Evolutionary conservation across 2,888 invertebrate genomes (phyloP).

Genomic region (Eupithecia exiguata): DNA sequence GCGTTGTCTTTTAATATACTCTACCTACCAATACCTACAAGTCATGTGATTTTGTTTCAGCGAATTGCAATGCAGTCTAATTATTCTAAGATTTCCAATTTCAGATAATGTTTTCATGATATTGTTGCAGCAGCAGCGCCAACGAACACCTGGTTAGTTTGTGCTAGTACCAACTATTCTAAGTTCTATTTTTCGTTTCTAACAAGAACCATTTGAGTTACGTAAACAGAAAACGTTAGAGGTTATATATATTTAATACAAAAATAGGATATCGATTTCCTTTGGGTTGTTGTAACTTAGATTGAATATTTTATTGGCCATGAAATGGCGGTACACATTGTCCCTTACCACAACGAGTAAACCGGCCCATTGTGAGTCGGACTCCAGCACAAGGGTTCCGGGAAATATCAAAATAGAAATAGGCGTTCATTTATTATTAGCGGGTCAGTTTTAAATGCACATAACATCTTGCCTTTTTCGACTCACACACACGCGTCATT

Average conservation of each 20-base stretch:
- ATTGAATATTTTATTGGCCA: slow-evolving; percentile 52
- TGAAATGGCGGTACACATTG: slow-evolving; percentile 44
- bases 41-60: not conserved
- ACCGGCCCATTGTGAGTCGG: not conserved
- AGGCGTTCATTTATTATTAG: not conserved
- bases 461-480: not conserved
- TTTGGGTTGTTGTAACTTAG: slow-evolving; percentile 40
- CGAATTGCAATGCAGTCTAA: not conserved
- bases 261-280: slow-evolving; percentile 44
- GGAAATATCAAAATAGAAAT: not conserved
- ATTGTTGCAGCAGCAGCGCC: not conserved
- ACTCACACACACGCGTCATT: no score
- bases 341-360: slow-evolving; percentile 14
- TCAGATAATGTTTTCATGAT: not conserved
- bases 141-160: not conserved
- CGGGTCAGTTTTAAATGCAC: not conserved
- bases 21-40: not conserved
- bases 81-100: slow-evolving; percentile 1
- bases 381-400: not conserved
- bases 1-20: no score
- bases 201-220: not conserved
- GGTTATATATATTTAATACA: slow-evolving; percentile 9
- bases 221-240: slow-evolving; percentile 9
- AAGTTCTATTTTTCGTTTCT: not conserved
- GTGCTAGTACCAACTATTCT: no score